These are phyloP conservation scores for Drosophila obscura DNA, from an alignment of 1,140 invertebrate genomes.

Conservation along the genomic window DNA sequence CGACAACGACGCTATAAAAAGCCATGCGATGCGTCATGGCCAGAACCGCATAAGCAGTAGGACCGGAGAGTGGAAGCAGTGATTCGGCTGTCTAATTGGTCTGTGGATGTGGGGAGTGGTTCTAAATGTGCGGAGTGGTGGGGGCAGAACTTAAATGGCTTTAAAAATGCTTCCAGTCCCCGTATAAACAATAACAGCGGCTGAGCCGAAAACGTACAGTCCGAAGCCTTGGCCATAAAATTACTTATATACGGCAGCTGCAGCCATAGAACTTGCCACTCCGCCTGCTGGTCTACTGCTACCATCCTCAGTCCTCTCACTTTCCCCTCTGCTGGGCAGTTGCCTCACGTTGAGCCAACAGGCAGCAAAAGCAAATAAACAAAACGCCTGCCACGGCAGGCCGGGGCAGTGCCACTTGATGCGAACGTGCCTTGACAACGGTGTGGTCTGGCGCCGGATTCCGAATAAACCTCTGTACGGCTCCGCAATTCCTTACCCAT, in stretches of 20 bases:
- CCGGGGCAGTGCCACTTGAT: slow-evolving; percentile 48
- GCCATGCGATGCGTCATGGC: slow-evolving; percentile 72
- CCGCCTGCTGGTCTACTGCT: background rate
- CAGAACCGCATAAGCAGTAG: slow-evolving; percentile 6
- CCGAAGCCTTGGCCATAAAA: slow-evolving; percentile 60
- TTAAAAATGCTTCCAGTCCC: slow-evolving; percentile 43
- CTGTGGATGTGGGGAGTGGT: background rate
- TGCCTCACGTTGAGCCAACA: slow-evolving; percentile 30
- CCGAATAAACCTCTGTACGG: background rate
- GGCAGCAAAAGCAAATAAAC: slow-evolving; percentile 66
- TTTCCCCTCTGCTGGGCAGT: background rate
- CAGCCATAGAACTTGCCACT: slow-evolving; percentile 44
- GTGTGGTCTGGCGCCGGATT: slow-evolving; percentile 35
- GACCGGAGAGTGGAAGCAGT: background rate
- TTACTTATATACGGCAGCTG: slow-evolving; percentile 63
- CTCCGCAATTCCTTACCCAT: too few relatives aligned
- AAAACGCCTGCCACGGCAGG: slow-evolving; percentile 55
- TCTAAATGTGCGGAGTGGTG: too few relatives aligned
- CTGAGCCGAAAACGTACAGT: slow-evolving; percentile 41
- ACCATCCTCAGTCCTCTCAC: background rate
- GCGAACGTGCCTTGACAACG: slow-evolving; percentile 61
- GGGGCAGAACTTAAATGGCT: slow-evolving; percentile 48
- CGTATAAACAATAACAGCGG: slow-evolving; percentile 54
- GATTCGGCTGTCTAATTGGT: slow-evolving; percentile 52
- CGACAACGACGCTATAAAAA: slow-evolving; percentile 38